Percentiles rank a stretch among this genome's conserved stretches.
Evolutionary conservation across 2,113 vertebrate species (phyloP).

Genomic region (Butorides virescens): DNA sequence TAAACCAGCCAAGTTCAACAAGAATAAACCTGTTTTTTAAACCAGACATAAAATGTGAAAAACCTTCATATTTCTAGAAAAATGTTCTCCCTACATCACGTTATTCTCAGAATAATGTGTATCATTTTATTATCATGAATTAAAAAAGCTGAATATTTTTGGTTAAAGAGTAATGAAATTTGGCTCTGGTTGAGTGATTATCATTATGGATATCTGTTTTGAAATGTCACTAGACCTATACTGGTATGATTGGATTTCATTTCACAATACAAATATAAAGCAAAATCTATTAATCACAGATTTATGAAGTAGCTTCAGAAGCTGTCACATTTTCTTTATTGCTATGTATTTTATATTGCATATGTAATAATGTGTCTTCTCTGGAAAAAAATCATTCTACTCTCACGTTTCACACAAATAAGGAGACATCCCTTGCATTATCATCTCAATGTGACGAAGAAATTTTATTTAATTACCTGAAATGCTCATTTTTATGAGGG

Average conservation of each 20-base stretch:
- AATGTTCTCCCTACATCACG: not conserved
- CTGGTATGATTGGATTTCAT: slow-evolving; percentile 3
- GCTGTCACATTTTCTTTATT: slow-evolving; percentile 25
- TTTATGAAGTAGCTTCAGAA: slow-evolving; percentile 22
- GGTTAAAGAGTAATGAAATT: not conserved
- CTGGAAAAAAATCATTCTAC: slow-evolving; percentile 43
- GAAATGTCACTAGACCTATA: slow-evolving; percentile 26
- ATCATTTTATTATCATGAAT: not conserved
- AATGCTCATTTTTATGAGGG: slow-evolving; percentile 77
- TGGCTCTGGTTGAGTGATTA: slow-evolving; percentile 5
- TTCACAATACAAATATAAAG: not conserved
- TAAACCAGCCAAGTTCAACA: not conserved
- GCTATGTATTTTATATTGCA: slow-evolving; percentile 25
- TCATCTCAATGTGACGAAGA: slow-evolving; percentile 74
- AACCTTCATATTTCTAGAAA: not conserved
- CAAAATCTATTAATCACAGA: slow-evolving; percentile 27
- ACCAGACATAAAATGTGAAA: not conserved
- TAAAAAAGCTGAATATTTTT: not conserved
- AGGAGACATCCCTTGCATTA: slow-evolving; percentile 74
- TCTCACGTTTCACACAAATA: slow-evolving; percentile 64
- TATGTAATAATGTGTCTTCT: slow-evolving; percentile 47
- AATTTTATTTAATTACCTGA: slow-evolving; percentile 73
- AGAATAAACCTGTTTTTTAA: not conserved
- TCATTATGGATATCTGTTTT: slow-evolving; percentile 28
- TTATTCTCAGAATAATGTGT: not conserved